Evolutionary conservation across 2,113 vertebrate species (phyloP).

Genomic region (Etheostoma spectabile): DNA sequence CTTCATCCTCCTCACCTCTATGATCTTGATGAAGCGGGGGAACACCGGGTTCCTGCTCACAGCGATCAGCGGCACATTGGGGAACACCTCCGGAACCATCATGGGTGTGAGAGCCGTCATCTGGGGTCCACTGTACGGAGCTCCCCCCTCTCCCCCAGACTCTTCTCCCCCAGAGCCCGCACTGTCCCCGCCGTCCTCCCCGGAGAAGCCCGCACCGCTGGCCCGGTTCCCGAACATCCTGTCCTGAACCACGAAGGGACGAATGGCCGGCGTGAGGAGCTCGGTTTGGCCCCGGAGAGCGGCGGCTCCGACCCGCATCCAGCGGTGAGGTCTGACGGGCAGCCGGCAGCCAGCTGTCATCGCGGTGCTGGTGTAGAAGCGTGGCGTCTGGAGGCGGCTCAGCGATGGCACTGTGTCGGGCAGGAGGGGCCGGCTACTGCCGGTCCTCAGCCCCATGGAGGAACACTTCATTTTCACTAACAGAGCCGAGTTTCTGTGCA

Average conservation of each 20-base stretch:
- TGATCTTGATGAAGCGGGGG: constrained; percentile 97
- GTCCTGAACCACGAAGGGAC: constrained; percentile 15
- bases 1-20: constrained; percentile 88
- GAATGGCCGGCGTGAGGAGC: neutral
- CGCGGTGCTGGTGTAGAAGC: constrained; percentile 28
- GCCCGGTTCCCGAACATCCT: constrained; percentile 77
- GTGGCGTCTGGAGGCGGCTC: neutral
- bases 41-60: constrained; percentile 96
- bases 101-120: constrained; percentile 95
- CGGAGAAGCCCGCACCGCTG: constrained; percentile 73
- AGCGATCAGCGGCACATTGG: constrained; percentile 93
- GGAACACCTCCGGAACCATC: constrained; percentile 94
- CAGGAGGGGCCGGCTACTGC: neutral
- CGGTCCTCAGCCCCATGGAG: neutral
- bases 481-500: constrained; percentile 39
- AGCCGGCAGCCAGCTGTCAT: constrained; percentile 45
- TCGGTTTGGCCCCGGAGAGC: constrained; percentile 7
- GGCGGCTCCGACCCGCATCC: constrained; percentile 57
- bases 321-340: constrained; percentile 34
- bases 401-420: neutral
- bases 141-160: constrained; percentile 81
- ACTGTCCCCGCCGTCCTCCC: constrained; percentile 81
- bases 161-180: constrained; percentile 81
- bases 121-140: constrained; percentile 76
- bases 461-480: neutral